Conservation (phyloP, 2,888 invertebrate genomes). For the Nudaria mundana region DNA sequence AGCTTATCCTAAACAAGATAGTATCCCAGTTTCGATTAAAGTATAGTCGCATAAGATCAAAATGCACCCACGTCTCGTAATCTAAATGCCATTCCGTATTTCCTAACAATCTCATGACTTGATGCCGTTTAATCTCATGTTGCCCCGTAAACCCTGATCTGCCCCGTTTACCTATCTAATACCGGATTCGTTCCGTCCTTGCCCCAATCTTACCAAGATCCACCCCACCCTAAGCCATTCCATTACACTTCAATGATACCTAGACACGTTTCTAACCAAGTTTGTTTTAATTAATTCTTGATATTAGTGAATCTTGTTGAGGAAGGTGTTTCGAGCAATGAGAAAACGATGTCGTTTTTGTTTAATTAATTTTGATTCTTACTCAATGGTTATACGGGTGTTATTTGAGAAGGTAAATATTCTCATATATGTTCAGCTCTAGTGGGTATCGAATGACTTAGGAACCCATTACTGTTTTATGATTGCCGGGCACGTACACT, state of each 20-base stretch:
- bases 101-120: not conserved
- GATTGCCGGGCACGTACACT: too few relatives aligned
- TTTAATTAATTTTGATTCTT: too few relatives aligned
- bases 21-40: too few relatives aligned
- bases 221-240: constrained; percentile 2
- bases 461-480: too few relatives aligned
- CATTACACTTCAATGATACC: not conserved
- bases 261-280: constrained; percentile 15
- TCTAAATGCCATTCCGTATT: not conserved
- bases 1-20: too few relatives aligned
- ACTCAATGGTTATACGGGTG: too few relatives aligned
- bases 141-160: constrained; percentile 3
- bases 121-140: not conserved
- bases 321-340: not conserved
- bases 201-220: constrained; percentile 2
- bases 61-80: not conserved
- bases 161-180: constrained; percentile 2
- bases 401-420: too few relatives aligned
- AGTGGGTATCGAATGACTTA: too few relatives aligned
- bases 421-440: too few relatives aligned
- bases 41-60: not conserved
- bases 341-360: not conserved
- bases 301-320: constrained; percentile 1
- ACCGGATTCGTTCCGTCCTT: constrained; percentile 1
- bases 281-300: constrained; percentile 26